Evolutionary conservation across 64 coral and sea anemone species (phyloP).

Genomic region (Acropora tenuis): DNA sequence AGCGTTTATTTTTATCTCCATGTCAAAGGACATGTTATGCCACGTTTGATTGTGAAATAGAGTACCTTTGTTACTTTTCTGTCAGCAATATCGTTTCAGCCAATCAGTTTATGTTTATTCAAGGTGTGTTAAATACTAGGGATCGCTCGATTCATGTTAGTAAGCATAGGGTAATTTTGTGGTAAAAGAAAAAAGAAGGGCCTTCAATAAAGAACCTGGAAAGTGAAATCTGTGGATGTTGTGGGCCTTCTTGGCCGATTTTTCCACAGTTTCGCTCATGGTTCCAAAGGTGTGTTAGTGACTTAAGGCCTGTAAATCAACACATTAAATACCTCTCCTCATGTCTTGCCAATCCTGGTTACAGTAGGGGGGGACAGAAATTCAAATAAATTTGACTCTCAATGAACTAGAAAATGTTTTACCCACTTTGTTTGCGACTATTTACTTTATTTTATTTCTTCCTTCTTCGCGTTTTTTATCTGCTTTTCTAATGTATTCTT

Average conservation of each 20-base stretch:
- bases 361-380: no score
- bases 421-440: no score
- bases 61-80: conserved; percentile 7
- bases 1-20: conserved; percentile 2
- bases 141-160: background rate
- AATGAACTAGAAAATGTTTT: no score
- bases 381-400: no score
- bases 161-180: background rate
- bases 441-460: no score
- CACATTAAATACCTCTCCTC: no score
- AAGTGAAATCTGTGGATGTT: background rate
- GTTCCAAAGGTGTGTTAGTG: no score
- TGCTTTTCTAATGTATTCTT: no score
- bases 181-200: background rate
- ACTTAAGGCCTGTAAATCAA: no score
- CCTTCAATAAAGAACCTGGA: background rate
- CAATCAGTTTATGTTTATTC: conserved; percentile 3
- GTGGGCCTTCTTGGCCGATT: background rate
- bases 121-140: background rate
- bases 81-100: conserved; percentile 12
- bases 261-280: no score
- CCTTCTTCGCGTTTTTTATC: no score
- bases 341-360: no score
- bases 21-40: background rate
- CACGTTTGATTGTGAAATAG: conserved; percentile 1